A percentile compares a stretch with the other conserved stretches of the same genome.
Evolutionary conservation across 2,797 vertebrate species (phyloP).

Genomic region (Basileuterus tristriatus): DNA sequence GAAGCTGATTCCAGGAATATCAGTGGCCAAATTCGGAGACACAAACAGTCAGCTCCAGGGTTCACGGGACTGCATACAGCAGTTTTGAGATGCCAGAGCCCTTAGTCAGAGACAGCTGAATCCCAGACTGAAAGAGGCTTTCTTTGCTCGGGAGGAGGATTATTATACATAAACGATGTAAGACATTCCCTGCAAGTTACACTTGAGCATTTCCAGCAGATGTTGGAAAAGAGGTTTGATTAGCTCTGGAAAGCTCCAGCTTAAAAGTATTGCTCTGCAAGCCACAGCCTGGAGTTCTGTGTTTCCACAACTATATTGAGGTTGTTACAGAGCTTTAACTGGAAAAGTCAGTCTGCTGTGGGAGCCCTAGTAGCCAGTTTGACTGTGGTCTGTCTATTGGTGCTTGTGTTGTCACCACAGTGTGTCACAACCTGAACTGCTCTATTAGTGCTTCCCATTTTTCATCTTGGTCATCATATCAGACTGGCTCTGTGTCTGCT

Average conservation of each 20-base stretch:
- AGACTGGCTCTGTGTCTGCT: background rate
- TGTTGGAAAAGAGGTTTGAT: conserved; percentile 19
- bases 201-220: conserved; percentile 42
- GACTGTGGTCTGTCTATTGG: background rate
- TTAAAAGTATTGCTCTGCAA: background rate
- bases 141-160: conserved; percentile 64
- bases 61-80: conserved; percentile 48
- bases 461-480: background rate
- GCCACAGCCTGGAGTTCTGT: background rate
- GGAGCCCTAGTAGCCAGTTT: background rate
- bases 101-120: conserved; percentile 74
- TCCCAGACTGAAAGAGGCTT: conserved; percentile 66
- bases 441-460: background rate
- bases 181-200: conserved; percentile 55
- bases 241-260: conserved; percentile 16
- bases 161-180: conserved; percentile 39
- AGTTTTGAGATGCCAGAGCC: conserved; percentile 67
- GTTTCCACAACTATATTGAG: background rate
- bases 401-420: background rate
- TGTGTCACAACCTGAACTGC: background rate
- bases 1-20: conserved; percentile 29
- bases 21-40: background rate
- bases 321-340: background rate
- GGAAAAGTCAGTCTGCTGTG: background rate
- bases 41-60: conserved; percentile 53